Percentiles rank a stretch among this genome's conserved stretches.
These are phyloP conservation scores for Itoplectis maculator DNA, from an alignment of 2,888 invertebrate genomes.

Conservation along the genomic window DNA sequence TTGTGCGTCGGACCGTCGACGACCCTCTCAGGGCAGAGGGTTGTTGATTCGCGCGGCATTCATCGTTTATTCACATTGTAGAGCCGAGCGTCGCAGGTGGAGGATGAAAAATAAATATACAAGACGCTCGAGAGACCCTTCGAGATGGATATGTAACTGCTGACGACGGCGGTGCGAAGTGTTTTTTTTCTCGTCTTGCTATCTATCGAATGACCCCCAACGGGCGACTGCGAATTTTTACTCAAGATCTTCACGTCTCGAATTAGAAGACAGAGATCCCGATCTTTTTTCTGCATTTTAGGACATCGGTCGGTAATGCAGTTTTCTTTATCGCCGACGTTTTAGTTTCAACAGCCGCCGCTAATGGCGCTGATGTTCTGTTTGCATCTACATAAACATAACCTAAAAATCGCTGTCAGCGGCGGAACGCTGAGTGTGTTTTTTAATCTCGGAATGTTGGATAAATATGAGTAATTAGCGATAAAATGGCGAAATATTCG, in stretches of 20 bases:
- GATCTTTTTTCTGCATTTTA: no score
- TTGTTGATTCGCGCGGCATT: slow-evolving; percentile 2
- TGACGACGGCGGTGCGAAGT: neutral
- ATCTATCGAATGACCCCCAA: neutral
- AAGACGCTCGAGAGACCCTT: neutral
- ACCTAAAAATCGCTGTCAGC: slow-evolving; percentile 20
- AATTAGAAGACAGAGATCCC: no score
- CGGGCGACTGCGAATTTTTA: neutral
- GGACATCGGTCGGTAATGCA: slow-evolving; percentile 7
- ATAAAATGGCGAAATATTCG: slow-evolving; percentile 81
- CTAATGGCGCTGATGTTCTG: neutral
- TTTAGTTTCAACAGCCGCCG: neutral
- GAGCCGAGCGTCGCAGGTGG: slow-evolving; percentile 9
- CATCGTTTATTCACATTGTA: slow-evolving; percentile 26
- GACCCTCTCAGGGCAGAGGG: slow-evolving; percentile 4
- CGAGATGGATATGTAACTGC: slow-evolving; percentile 12
- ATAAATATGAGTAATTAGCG: slow-evolving; percentile 18
- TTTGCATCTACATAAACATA: neutral
- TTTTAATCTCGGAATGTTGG: neutral
- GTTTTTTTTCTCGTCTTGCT: neutral
- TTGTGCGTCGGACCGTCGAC: slow-evolving; percentile 13
- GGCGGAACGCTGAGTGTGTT: neutral
- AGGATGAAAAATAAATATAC: slow-evolving; percentile 3
- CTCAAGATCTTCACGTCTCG: neutral
- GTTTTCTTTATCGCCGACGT: neutral